A percentile compares a stretch with the other conserved stretches of the same genome.
Conservation (phyloP, 2,797 vertebrate genomes). For the Lagothrix lagotricha region DNA sequence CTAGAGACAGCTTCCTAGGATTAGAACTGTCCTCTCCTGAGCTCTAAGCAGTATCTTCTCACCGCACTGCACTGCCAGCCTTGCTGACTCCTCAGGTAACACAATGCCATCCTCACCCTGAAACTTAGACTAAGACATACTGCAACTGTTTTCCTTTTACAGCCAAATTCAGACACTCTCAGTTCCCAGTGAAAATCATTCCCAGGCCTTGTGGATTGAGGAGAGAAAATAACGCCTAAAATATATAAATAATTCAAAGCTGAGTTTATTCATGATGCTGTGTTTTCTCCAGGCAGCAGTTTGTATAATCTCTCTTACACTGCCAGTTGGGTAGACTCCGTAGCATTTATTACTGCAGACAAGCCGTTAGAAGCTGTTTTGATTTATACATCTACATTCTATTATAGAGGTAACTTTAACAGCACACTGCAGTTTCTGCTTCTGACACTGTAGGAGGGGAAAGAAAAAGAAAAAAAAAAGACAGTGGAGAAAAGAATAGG, state of each 20-base stretch:
- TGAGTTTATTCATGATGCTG: slow-evolving; percentile 73
- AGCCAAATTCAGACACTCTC: slow-evolving; percentile 60
- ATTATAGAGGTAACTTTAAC: slow-evolving; percentile 70
- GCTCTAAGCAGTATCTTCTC: not conserved
- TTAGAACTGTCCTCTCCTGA: not conserved
- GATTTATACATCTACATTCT: slow-evolving; percentile 76
- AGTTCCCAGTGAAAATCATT: slow-evolving; percentile 74
- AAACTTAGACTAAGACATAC: slow-evolving; percentile 43
- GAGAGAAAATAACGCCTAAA: slow-evolving; percentile 78
- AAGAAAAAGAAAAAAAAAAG: not conserved
- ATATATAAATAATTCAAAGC: slow-evolving; percentile 84
- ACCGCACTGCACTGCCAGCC: not conserved
- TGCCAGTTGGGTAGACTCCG: slow-evolving; percentile 52
- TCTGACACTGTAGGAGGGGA: slow-evolving; percentile 49
- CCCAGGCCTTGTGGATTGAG: slow-evolving; percentile 43
- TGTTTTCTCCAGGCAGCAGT: slow-evolving; percentile 74
- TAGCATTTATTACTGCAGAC: slow-evolving; percentile 72
- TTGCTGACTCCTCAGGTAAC: rapidly evolving
- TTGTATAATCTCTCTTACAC: slow-evolving; percentile 77
- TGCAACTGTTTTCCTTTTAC: slow-evolving; percentile 74
- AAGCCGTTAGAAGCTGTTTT: slow-evolving; percentile 68
- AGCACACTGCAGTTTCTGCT: slow-evolving; percentile 54
- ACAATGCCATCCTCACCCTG: not conserved
- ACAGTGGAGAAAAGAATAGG: not conserved
- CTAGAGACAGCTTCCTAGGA: not conserved